Base-by-base conservation (phyloP, 1,140 invertebrate species). In the Sweltsa coloradensis region DNA sequence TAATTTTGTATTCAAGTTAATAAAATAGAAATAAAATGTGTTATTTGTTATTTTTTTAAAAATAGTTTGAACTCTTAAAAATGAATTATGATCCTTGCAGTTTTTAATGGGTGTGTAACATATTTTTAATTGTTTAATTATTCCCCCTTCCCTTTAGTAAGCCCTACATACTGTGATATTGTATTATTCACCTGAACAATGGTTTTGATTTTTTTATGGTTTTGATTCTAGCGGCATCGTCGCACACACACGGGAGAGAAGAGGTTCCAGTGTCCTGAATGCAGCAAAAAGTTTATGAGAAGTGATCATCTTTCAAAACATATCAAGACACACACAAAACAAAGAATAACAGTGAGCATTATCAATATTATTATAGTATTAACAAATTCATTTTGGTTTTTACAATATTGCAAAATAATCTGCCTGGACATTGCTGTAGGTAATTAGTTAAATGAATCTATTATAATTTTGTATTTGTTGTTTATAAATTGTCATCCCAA, bases 171-270 rank as follows among this genome's bases (percentile, higher is more conserved):
- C n/a, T n/a, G n/a, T n/a, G n/a, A n/a, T n/a, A n/a, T n/a, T n/a
- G n/a, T n/a, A n/a, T n/a, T n/a, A n/a, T n/a, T n/a, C n/a, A n/a
- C n/a, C n/a, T n/a, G n/a, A n/a, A n/a, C n/a, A n/a, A n/a, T n/a
- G n/a, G n/a, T n/a, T n/a, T n/a, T n/a, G n/a, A n/a, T n/a, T n/a
- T n/a, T n/a, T n/a, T n/a, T n/a, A n/a, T n/a, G n/a, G n/a, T n/a
- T n/a, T n/a, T n/a, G n/a, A n/a, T n/a, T n/a, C n/a, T 52, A 90
- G 63, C 73, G 91, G 24, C 90, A 95, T 63, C 68, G 85, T 37
- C 72, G 89, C 24, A 95, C 90, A 0, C 89, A 94, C 59, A 86
- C 85, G 1, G 89, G 89, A 1, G 91, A 95, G 61, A 95, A 95
- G 61, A 70, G 84, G 45, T 91, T 92, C 56, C 78, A 85, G 54